A percentile compares a stretch with the other conserved stretches of the same genome.
phyloP scores from a whole-genome alignment of 2,888 invertebrate genomes.

The Troilus luridus region DNA sequence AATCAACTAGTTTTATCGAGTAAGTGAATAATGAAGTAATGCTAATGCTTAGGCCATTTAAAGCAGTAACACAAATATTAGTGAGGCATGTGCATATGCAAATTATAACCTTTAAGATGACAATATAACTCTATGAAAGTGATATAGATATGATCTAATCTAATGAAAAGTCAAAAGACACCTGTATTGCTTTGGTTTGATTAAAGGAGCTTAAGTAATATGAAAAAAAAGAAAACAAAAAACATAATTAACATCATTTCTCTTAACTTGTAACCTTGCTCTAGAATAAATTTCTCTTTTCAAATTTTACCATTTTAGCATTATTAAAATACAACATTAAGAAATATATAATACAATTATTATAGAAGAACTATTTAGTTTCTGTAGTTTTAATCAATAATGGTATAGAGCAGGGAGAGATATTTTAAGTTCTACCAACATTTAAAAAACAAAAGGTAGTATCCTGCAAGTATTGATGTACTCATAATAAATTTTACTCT shows the following conservation, averaged over 20 bases:
- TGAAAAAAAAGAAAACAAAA: neutral
- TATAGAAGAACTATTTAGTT: neutral
- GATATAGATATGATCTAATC: neutral
- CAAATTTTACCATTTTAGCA: neutral
- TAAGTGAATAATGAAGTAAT: neutral
- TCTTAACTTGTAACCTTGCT: neutral
- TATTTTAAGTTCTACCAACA: neutral
- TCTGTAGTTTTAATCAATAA: neutral
- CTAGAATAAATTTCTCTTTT: neutral
- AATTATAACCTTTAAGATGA: neutral
- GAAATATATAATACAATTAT: neutral
- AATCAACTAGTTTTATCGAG: neutral
- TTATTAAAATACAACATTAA: neutral
- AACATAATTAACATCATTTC: neutral
- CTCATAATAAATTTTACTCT: neutral
- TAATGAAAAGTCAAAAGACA: neutral
- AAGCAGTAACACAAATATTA: neutral
- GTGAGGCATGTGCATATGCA: neutral
- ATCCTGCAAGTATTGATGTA: neutral
- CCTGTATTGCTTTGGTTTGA: neutral
- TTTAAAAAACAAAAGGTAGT: neutral
- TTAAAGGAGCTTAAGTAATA: neutral
- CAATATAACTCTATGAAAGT: neutral
- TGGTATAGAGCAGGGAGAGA: neutral
- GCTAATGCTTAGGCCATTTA: conserved; percentile 4